phyloP scores from a whole-genome alignment of 2,113 vertebrate species.

The Notothenia coriiceps region DNA sequence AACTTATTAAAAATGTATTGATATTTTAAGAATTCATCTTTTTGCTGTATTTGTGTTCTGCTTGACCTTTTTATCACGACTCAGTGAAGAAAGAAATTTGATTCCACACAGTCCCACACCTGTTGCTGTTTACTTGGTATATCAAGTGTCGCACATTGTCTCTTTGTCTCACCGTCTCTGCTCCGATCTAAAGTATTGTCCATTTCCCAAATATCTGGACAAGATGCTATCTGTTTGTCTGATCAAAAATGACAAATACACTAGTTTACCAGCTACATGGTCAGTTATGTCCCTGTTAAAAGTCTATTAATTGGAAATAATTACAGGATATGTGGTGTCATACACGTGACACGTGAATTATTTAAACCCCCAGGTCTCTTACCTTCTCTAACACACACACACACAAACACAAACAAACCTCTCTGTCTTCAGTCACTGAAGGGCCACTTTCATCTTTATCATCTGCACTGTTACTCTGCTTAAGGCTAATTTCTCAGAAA shows the following conservation, averaged over 20 bases:
- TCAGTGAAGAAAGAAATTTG: slow-evolving; percentile 60
- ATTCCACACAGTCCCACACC: slow-evolving; percentile 66
- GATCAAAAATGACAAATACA: neutral
- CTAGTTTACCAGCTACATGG: neutral
- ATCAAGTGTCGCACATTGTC: slow-evolving; percentile 53
- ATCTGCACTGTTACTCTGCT: neutral
- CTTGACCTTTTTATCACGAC: slow-evolving; percentile 39
- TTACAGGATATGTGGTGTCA: slow-evolving; percentile 13
- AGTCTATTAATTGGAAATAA: slow-evolving; percentile 40
- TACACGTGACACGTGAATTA: slow-evolving; percentile 75
- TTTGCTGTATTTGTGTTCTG: slow-evolving; percentile 14
- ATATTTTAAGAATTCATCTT: too few relatives aligned
- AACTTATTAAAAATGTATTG: too few relatives aligned
- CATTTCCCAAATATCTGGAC: neutral
- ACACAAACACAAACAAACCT: slow-evolving; percentile 15
- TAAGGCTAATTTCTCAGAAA: neutral
- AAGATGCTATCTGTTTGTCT: neutral
- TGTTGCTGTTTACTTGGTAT: slow-evolving; percentile 64
- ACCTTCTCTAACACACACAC: slow-evolving; percentile 44
- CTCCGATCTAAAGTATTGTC: neutral
- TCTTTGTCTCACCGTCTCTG: slow-evolving; percentile 13
- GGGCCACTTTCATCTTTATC: slow-evolving; percentile 1
- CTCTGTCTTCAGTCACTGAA: slow-evolving; percentile 7
- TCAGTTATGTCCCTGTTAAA: neutral
- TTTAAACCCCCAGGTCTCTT: slow-evolving; percentile 68